Percentiles rank a stretch among this genome's conserved stretches.
Conservation (phyloP, 37 sponge, comb jelly and placozoan species). For the Aplysina aerophoba region DNA sequence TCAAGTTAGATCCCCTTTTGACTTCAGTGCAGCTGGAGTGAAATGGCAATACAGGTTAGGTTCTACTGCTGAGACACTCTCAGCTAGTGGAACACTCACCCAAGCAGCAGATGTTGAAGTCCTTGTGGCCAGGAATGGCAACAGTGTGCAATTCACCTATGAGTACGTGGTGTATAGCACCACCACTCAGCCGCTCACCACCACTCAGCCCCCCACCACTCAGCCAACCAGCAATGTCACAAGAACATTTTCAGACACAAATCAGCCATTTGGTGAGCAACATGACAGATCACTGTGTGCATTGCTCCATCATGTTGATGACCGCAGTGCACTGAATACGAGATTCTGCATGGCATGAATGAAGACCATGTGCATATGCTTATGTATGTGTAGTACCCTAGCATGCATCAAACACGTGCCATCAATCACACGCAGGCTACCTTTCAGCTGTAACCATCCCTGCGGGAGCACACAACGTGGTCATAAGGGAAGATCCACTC, state of each 20-base stretch:
- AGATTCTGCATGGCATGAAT: no score
- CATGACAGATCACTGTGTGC: no score
- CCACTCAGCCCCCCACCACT: no score
- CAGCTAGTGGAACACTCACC: background rate
- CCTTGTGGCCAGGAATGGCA: background rate
- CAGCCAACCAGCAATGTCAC: no score
- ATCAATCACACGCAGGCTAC: no score
- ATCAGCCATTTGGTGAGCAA: no score
- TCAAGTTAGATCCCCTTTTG: background rate
- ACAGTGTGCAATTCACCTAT: background rate
- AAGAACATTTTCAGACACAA: constrained; percentile 14
- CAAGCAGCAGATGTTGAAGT: background rate
- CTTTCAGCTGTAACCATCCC: no score
- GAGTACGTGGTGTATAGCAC: background rate
- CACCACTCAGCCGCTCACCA: background rate
- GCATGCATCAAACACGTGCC: no score
- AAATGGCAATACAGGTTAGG: background rate
- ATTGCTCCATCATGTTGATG: constrained; percentile 55
- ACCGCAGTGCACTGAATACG: constrained; percentile 49
- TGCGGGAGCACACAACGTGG: no score
- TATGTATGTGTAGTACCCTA: no score
- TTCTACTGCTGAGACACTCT: constrained; percentile 1
- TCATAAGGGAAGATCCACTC: no score
- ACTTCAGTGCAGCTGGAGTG: constrained; percentile 18
- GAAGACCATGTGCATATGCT: no score